phyloP scores from a whole-genome alignment of 2,888 invertebrate genomes.

The Agriotes lineatus region DNA sequence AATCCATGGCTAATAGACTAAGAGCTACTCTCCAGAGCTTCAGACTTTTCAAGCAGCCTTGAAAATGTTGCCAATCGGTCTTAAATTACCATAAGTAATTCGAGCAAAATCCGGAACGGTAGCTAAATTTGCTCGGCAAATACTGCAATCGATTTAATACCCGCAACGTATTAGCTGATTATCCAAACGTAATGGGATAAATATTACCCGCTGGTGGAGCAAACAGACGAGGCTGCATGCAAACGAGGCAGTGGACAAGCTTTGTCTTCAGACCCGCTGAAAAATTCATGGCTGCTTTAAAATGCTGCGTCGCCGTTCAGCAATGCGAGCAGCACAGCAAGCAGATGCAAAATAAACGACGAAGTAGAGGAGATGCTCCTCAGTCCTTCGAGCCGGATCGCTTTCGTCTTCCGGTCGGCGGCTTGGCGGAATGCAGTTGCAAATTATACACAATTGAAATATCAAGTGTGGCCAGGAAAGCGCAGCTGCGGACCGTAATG shows the following conservation, averaged over 20 bases:
- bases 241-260: conserved; percentile 6
- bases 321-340: conserved; percentile 6
- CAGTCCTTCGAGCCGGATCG: too few relatives aligned
- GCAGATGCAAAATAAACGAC: conserved; percentile 20
- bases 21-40: too few relatives aligned
- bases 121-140: conserved; percentile 11
- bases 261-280: conserved; percentile 19
- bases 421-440: neutral
- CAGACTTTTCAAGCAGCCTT: too few relatives aligned
- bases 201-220: conserved; percentile 9
- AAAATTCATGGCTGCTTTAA: conserved; percentile 28
- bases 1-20: too few relatives aligned
- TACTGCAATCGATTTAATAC: conserved; percentile 16
- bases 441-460: conserved; percentile 16
- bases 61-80: too few relatives aligned
- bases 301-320: neutral
- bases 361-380: too few relatives aligned
- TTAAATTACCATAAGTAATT: conserved; percentile 5
- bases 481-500: conserved; percentile 33
- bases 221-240: conserved; percentile 6
- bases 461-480: conserved; percentile 27
- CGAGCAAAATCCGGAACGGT: neutral
- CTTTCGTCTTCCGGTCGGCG: neutral
- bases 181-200: conserved; percentile 21
- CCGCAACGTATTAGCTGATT: conserved; percentile 13